Evolutionary conservation across 2,797 vertebrate genomes (phyloP).

Genomic region (Microctenopoma steveboyesi): DNA sequence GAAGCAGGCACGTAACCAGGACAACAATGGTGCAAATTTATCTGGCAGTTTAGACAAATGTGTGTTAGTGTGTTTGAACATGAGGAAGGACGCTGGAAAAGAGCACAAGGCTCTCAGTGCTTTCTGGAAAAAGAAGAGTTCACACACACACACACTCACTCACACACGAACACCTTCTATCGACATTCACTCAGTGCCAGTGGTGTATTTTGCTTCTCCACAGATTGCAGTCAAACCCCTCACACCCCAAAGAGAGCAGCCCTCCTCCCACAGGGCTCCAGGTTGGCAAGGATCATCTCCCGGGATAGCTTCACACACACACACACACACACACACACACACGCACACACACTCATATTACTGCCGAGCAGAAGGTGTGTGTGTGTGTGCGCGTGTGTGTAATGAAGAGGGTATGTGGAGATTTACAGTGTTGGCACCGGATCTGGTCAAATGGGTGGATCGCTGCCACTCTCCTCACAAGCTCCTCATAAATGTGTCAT

Average conservation of each 20-base stretch:
- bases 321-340: constrained; percentile 22
- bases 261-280: constrained; percentile 60
- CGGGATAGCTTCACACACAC: constrained; percentile 28
- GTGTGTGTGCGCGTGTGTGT: constrained; percentile 20
- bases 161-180: constrained; percentile 36
- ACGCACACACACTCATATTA: constrained; percentile 12
- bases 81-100: constrained; percentile 15
- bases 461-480: constrained; percentile 46
- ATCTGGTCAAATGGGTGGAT: constrained; percentile 55
- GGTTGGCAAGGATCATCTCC: constrained; percentile 60
- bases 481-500: constrained; percentile 57
- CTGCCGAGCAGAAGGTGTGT: neutral
- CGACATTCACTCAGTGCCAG: constrained; percentile 56
- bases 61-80: constrained; percentile 24
- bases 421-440: constrained; percentile 71
- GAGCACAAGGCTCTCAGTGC: constrained; percentile 21
- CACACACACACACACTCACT: constrained; percentile 4
- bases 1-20: neutral
- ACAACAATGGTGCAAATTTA: neutral
- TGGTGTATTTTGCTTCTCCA: constrained; percentile 59
- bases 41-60: constrained; percentile 23
- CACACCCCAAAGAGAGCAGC: constrained; percentile 60
- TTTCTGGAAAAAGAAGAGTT: constrained; percentile 26
- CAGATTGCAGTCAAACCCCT: constrained; percentile 56
- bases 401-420: constrained; percentile 45